Base-by-base conservation (phyloP, 2,113 vertebrate genomes). In the Erythrocercus mccallii region DNA sequence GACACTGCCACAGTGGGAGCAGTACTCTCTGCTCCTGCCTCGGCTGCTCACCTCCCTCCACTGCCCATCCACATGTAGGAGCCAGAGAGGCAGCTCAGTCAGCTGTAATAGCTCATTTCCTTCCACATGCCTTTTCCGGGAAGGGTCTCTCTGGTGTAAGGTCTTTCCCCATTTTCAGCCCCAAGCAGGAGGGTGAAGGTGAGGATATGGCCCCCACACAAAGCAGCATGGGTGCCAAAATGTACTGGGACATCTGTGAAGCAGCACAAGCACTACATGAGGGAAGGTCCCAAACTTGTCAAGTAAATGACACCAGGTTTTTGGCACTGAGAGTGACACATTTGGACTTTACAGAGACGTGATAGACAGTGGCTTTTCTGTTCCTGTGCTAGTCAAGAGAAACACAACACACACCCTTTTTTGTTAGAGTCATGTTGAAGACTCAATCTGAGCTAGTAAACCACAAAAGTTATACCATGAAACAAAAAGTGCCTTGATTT, bases 351-450 rank as follows among this genome's bases (percentile, higher is more conserved):
- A 79, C 38, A 81, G 47, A 81, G 51, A 71, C 4, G 3, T 73
- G 87, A 90, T 42, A 95, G 68, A 73, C 89, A 91, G 81, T 86
- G 74, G 64, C 44, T 92, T 94, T 95, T 90, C 78, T 83, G 66
- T 82, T 88, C 74, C 86, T 88, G 21, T 90, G 53, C 82, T 87
- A 85, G 58, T 88, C 51, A 77, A 88, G 53, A 82, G 57, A 40
- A 95, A 74, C 44, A 85, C 5, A 40, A 15, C 31, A 54, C 37
- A 56, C n/a, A 23, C 15, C 16, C 54, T 70, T 78, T 61, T 77
- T 81, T 50, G 16, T 65, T 74, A 70, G 15, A 90, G 51, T 80
- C 45, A 37, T 14, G 14, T 51, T 70, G 62, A 82, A 88, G 23
- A 31, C 15, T 96, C 51, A 37, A 54, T 89, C 58, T 81, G 61